A percentile compares a stretch with the other conserved stretches of the same genome.
phyloP scores from a whole-genome alignment of 64 coral and sea anemone genomes.

The Platygyra sinensis region DNA sequence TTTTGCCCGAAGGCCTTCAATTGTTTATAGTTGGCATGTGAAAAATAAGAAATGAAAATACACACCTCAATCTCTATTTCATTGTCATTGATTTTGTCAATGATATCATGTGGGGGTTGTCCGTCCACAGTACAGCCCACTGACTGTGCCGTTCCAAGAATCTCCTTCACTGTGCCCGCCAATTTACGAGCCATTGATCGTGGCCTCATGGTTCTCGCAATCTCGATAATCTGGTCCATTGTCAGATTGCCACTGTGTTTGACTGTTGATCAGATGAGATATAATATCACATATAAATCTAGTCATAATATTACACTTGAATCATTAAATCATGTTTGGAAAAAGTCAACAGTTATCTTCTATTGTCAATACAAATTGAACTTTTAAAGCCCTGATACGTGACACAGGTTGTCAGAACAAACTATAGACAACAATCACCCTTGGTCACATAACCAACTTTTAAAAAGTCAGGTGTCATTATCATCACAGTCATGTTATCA shows the following conservation, averaged over 20 bases:
- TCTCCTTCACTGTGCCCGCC: conserved; percentile 90
- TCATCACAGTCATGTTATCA: too few species aligned
- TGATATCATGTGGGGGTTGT: conserved; percentile 88
- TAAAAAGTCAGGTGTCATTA: too few species aligned
- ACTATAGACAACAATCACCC: too few species aligned
- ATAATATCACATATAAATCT: neutral
- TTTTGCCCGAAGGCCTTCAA: too few species aligned
- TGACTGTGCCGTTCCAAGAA: conserved; percentile 92
- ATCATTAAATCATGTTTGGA: too few species aligned
- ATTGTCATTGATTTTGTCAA: conserved; percentile 94
- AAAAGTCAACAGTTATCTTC: too few species aligned
- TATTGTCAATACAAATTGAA: too few species aligned
- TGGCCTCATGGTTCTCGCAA: conserved; percentile 89
- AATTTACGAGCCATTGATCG: conserved; percentile 88
- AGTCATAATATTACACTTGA: neutral
- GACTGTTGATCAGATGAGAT: conserved; percentile 50
- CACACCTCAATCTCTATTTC: conserved; percentile 80
- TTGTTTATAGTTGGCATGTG: too few species aligned
- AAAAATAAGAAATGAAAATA: neutral
- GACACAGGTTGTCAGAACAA: too few species aligned
- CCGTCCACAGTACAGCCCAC: conserved; percentile 94
- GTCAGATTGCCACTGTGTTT: conserved; percentile 94
- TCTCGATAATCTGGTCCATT: conserved; percentile 80
- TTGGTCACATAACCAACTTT: too few species aligned
- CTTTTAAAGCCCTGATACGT: neutral